phyloP scores from a whole-genome alignment of 1,140 invertebrate species.

The Probaryconus sp. region DNA sequence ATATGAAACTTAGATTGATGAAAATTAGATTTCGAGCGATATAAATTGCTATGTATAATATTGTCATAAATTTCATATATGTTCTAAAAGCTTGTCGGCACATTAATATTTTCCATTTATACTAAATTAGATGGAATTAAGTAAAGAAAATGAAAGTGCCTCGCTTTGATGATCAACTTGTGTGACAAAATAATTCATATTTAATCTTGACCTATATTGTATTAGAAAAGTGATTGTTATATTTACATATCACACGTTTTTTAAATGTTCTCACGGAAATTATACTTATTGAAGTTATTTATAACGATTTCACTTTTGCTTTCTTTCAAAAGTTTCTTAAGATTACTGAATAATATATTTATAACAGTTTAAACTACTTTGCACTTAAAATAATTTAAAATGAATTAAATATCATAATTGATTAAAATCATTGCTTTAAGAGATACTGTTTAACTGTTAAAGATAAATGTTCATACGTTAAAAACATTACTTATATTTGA shows the following conservation, averaged over 20 bases:
- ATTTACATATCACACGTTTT: slow-evolving; percentile 18
- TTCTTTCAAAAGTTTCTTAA: no score
- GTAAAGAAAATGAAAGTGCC: slow-evolving; percentile 42
- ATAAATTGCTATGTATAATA: slow-evolving; percentile 32
- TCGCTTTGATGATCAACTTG: slow-evolving; percentile 6
- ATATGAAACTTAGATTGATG: slow-evolving; percentile 19
- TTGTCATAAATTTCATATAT: slow-evolving; percentile 40
- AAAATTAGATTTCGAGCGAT: not conserved
- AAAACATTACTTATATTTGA: not conserved
- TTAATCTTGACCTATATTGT: slow-evolving; percentile 19
- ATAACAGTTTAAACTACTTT: no score
- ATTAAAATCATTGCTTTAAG: no score
- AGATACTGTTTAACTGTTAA: no score
- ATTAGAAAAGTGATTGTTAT: slow-evolving; percentile 19
- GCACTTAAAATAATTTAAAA: no score
- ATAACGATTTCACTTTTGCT: no score
- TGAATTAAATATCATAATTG: no score
- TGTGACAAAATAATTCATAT: slow-evolving; percentile 28
- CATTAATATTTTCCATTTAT: slow-evolving; percentile 26
- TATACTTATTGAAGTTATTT: no score
- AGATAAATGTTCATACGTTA: no score
- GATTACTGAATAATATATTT: no score
- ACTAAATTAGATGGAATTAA: slow-evolving; percentile 35
- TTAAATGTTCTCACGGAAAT: not conserved
- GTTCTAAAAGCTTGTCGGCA: slow-evolving; percentile 38